Evolutionary conservation across 2,113 vertebrate species (phyloP), one percentile per base, ranked within the genome.

Genomic region (Chascanopsetta lugubris): DNA sequence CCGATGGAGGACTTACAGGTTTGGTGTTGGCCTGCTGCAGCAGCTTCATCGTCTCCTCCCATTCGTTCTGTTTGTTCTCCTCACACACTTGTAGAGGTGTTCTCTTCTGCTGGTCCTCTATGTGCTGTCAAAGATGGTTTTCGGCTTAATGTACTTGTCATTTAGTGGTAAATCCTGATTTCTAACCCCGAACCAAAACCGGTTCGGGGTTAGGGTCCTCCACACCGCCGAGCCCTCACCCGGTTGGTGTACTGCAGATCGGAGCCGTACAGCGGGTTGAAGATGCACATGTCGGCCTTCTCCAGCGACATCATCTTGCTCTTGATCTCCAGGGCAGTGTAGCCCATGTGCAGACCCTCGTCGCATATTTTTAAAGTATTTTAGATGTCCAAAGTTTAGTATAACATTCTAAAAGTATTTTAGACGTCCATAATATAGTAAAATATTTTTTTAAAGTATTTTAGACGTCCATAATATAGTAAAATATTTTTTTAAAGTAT

Each of bases 171-270:
- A n/a, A n/a, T n/a, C n/a, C n/a, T n/a, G n/a, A n/a, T n/a, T 13
- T 34, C 34, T 32, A 10, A 32, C 30, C 30, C 3, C 15, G 34
- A 17, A n/a, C n/a, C n/a, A n/a, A n/a, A n/a, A n/a, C n/a, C n/a
- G n/a, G 34, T 34, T 4, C 13, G 1, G 13, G 13, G 10, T n/a
- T n/a, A n/a, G n/a, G n/a, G n/a, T n/a, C n/a, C n/a, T n/a, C n/a
- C n/a, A n/a, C n/a, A n/a, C n/a, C n/a, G n/a, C n/a, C n/a, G n/a
- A n/a, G n/a, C 18, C 27, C 88, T 89, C 90, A 99, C 97, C 90
- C 97, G 90, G 65, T 98, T 99, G 69, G 97, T 99, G 81, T 99
- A 99, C 49, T 99, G 97, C 86, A 99, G 93, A 82, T 99, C 97
- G 12, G 97, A 98, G 21, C 97, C 97, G 53, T 97, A 99, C 42